Base-by-base conservation (phyloP, 2,797 vertebrate species). In the Alauda arvensis region DNA sequence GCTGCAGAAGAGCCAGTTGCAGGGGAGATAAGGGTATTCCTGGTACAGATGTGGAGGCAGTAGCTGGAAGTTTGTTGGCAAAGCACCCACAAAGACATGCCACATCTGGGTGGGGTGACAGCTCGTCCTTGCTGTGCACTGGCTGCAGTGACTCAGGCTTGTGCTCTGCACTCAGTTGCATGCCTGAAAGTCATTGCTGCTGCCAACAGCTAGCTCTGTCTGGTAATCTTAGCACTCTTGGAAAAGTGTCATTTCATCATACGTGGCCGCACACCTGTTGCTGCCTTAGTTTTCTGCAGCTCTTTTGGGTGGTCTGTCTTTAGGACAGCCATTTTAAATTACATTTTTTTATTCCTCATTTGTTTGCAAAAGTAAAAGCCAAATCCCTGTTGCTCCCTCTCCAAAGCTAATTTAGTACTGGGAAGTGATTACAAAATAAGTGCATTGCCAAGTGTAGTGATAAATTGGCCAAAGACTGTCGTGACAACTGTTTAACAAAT, bases 141-240 rank as follows among this genome's bases (percentile, higher is more conserved):
- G 48, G 18, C 60, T 52, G 62, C 11, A 0, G n/a, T 80, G 60
- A 46, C 45, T 45, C 67, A 40, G 33, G 8, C 40, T 46, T 39
- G 23, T 33, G 17, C 61, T 83, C 46, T 75, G 85, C 45, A 4
- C 57, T 31, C 24, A 1, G 26, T 4, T 62, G n/a, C 46, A 12
- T 56, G 65, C 52, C 60, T 56, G 72, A 43, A 25, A 24, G 57
- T n/a, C 48, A 74, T 88, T 77, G 61, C 57, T 70, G 71, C 61
- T 4, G 2, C 16, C 56, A 51, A 1, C 0, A 0, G 33, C 52
- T 23, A 48, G 18, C 39, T 52, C 57, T 14, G 3, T 46, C 56
- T 69, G 34, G 7, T 48, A 62, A 45, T n/a, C 33, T 45, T 11
- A 31, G 15, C 14, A 16, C n/a, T 24, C 14, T 17, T 55, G 31